A percentile compares a stretch with the other conserved stretches of the same genome.
Conservation (phyloP, 1,140 invertebrate species). For the Meloidogyne chitwoodi region DNA sequence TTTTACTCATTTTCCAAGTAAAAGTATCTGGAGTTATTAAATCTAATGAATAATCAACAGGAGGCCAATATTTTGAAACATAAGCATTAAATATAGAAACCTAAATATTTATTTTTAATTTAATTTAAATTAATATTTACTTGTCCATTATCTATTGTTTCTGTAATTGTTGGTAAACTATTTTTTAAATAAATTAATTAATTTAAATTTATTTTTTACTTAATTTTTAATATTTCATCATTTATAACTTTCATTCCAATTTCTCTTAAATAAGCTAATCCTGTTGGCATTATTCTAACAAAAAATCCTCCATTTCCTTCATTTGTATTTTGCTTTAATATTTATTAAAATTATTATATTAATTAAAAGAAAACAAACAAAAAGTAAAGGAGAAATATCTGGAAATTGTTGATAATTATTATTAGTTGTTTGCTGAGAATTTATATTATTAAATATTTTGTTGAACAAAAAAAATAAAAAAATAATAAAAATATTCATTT, state of each 20-base stretch:
- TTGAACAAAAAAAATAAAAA: not conserved
- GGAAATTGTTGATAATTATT: not conserved
- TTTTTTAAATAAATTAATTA: not conserved
- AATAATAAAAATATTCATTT: not conserved
- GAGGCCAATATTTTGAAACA: slow-evolving; percentile 59
- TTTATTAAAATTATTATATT: not conserved
- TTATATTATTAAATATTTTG: not conserved
- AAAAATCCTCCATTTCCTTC: slow-evolving; percentile 53
- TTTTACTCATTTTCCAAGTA: slow-evolving; percentile 59
- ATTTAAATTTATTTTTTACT: slow-evolving; percentile 5
- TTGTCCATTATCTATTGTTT: slow-evolving; percentile 55
- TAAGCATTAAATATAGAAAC: slow-evolving; percentile 58
- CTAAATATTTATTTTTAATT: slow-evolving; percentile 17
- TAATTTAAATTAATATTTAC: slow-evolving; percentile 26
- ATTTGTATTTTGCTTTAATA: slow-evolving; percentile 55
- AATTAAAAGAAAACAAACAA: slow-evolving; percentile 24
- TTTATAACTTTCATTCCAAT: slow-evolving; percentile 60
- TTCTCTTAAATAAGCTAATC: slow-evolving; percentile 56
- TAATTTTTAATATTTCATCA: slow-evolving; percentile 56
- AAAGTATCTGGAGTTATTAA: slow-evolving; percentile 54
- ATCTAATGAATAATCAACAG: slow-evolving; percentile 55
- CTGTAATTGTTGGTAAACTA: slow-evolving; percentile 57
- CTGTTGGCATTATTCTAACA: slow-evolving; percentile 56
- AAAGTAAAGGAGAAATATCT: slow-evolving; percentile 40
- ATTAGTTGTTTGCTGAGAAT: not conserved